These are phyloP conservation scores for Eilema griseolum DNA, from an alignment of 2,888 invertebrate genomes.

Conservation along the genomic window DNA sequence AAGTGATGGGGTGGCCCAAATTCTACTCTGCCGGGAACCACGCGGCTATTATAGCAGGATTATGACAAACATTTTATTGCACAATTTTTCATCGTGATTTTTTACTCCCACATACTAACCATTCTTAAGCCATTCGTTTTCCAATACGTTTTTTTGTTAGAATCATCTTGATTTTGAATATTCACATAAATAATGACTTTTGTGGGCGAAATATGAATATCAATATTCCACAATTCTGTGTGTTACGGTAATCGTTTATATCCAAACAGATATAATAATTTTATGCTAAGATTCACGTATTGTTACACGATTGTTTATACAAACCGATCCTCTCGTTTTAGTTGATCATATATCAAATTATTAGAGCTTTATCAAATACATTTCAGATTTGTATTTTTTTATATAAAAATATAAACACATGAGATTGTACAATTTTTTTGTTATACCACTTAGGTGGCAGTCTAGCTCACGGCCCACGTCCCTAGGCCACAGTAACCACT, in stretches of 20 bases:
- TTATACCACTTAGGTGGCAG: too few relatives aligned
- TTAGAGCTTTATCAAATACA: neutral
- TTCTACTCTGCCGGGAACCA: too few relatives aligned
- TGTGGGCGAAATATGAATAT: neutral
- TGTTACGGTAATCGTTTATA: neutral
- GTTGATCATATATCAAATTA: neutral
- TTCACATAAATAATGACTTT: neutral
- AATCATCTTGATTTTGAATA: neutral
- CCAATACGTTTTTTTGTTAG: neutral
- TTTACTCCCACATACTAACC: neutral
- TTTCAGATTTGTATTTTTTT: too few relatives aligned
- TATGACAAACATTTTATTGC: neutral
- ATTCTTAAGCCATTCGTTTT: neutral
- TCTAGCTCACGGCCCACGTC: too few relatives aligned
- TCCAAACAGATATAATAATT: neutral
- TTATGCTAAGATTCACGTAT: neutral
- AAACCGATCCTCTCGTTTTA: neutral
- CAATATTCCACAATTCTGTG: neutral
- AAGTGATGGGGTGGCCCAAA: too few relatives aligned
- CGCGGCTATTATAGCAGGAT: too few relatives aligned
- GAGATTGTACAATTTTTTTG: too few relatives aligned
- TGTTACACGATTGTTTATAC: neutral
- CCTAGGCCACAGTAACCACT: too few relatives aligned
- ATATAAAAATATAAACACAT: too few relatives aligned
- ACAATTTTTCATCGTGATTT: neutral